These are phyloP conservation scores for Lophotriccus pileatus DNA, from an alignment of 2,797 vertebrate species.

Conservation along the genomic window DNA sequence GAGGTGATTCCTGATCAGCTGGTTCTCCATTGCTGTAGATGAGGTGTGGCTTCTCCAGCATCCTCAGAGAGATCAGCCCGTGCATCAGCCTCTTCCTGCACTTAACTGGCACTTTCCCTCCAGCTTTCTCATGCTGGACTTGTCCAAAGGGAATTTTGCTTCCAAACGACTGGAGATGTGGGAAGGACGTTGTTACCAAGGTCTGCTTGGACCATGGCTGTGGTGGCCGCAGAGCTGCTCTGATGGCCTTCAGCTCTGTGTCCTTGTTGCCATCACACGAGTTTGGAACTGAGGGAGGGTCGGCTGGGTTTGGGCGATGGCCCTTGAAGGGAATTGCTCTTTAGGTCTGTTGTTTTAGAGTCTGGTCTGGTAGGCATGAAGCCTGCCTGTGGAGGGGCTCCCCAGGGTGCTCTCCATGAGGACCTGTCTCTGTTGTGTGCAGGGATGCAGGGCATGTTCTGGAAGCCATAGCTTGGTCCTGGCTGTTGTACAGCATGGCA, in stretches of 20 bases:
- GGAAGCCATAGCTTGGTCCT: neutral
- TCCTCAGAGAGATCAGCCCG: neutral
- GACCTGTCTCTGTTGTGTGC: neutral
- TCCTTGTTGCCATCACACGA: neutral
- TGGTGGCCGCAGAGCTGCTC: neutral
- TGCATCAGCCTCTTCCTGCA: neutral
- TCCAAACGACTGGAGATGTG: rapidly evolving
- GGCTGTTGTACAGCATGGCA: neutral
- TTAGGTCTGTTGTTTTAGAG: neutral
- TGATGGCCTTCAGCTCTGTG: neutral
- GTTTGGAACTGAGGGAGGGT: neutral
- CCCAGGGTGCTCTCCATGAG: rapidly evolving
- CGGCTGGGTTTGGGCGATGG: neutral
- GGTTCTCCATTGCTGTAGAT: neutral
- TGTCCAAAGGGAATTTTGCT: neutral
- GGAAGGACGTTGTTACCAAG: neutral
- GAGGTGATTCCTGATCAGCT: conserved; percentile 41
- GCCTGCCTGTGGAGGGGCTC: neutral
- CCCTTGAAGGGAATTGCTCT: neutral
- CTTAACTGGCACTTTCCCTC: neutral
- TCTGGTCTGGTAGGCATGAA: neutral
- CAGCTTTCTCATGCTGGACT: neutral
- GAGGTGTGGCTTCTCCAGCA: conserved; percentile 30
- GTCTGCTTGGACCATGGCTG: neutral
- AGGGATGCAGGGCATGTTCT: neutral